phyloP scores from a whole-genome alignment of 2,113 vertebrate species.

The Rhegmatorhina hoffmannsi region DNA sequence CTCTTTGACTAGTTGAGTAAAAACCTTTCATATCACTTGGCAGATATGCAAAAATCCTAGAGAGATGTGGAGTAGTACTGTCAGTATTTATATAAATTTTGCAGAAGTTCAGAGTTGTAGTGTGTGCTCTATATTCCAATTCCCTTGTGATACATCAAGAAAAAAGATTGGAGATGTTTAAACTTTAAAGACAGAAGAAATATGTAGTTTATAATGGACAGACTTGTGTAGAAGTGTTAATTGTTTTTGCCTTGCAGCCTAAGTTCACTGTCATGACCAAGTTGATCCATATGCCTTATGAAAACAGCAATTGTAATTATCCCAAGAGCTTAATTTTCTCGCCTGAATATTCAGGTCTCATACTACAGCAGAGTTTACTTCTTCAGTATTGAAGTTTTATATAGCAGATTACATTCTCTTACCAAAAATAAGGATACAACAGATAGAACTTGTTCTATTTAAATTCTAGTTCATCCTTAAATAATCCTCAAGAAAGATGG shows the following conservation, averaged over 20 bases:
- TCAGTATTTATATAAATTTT: background rate
- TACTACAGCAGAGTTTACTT: background rate
- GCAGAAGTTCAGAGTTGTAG: background rate
- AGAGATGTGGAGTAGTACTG: background rate
- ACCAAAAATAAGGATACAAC: background rate
- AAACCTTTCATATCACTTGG: background rate
- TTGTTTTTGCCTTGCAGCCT: background rate
- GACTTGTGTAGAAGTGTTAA: background rate
- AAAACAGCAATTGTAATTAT: background rate
- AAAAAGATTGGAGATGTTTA: background rate
- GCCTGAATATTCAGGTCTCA: background rate
- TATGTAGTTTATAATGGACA: background rate
- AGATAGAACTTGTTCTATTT: background rate
- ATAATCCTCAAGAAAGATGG: background rate
- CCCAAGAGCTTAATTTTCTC: background rate
- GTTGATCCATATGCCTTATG: background rate
- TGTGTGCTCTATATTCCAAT: background rate
- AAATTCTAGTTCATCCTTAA: background rate
- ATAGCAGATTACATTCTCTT: background rate
- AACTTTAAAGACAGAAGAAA: background rate
- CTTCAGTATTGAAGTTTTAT: background rate
- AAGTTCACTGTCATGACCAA: background rate
- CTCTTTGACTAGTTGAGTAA: background rate
- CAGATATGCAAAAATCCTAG: background rate
- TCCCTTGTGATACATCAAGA: background rate